Evolutionary conservation across 2,113 vertebrate genomes (phyloP).

Genomic region (Dipodomys merriami): DNA sequence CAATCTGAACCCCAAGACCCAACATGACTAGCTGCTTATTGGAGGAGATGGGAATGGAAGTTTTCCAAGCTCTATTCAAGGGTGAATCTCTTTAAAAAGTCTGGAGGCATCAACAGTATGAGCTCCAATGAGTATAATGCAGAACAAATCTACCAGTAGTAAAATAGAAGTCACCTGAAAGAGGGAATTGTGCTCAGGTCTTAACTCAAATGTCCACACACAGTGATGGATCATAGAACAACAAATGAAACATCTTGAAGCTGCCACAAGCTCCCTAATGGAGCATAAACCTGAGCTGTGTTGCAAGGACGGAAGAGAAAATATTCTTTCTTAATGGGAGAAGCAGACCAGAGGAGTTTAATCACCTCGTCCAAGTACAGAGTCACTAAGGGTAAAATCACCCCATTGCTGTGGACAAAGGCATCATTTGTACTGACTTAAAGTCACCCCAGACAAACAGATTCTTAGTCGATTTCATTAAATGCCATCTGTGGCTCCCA

Average conservation of each 20-base stretch:
- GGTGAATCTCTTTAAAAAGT: neutral
- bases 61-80: neutral
- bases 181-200: neutral
- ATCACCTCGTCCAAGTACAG: conserved; percentile 28
- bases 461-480: conserved; percentile 9
- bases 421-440: neutral
- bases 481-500: neutral
- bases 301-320: neutral
- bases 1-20: neutral
- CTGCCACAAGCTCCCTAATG: neutral
- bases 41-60: neutral
- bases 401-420: conserved; percentile 35
- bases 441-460: conserved; percentile 36
- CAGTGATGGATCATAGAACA: neutral
- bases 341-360: conserved; percentile 34
- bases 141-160: neutral
- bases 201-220: conserved; percentile 27
- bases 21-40: neutral
- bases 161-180: conserved; percentile 6
- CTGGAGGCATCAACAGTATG: neutral
- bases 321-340: neutral
- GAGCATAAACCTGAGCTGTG: conserved; percentile 38
- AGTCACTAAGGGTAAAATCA: conserved; percentile 16
- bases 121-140: neutral
- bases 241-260: neutral